A percentile compares a stretch with the other conserved stretches of the same genome.
Conservation (phyloP, 1,140 invertebrate species). For the Dryas iulia region DNA sequence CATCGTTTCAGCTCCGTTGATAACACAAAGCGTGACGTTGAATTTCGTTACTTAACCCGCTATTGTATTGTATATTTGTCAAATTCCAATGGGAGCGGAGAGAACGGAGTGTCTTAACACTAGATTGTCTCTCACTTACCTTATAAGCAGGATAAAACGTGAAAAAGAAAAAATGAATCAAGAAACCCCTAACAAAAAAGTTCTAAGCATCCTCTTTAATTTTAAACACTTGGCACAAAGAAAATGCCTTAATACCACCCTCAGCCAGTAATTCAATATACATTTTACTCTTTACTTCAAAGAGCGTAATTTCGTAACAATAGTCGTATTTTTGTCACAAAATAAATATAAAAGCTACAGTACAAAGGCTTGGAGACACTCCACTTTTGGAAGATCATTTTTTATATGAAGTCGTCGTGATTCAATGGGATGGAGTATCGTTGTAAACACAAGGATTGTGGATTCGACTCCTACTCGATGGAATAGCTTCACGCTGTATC, state of each 20-base stretch:
- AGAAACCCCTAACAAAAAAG: background rate
- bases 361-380: background rate
- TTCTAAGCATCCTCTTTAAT: background rate
- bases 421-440: too few relatives aligned
- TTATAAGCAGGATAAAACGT: background rate
- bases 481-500: too few relatives aligned
- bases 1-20: too few relatives aligned
- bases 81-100: too few relatives aligned
- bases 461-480: too few relatives aligned
- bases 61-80: too few relatives aligned
- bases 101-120: too few relatives aligned
- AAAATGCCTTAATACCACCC: background rate
- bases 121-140: too few relatives aligned
- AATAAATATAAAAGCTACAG: background rate
- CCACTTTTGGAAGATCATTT: background rate
- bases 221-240: background rate
- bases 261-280: background rate
- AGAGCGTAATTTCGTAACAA: constrained; percentile 8
- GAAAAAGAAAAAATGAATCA: too few relatives aligned
- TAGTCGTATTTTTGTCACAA: constrained; percentile 3
- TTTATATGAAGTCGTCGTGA: background rate
- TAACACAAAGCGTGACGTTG: too few relatives aligned
- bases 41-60: too few relatives aligned
- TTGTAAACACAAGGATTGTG: too few relatives aligned
- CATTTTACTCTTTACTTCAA: constrained; percentile 9